These are phyloP conservation scores for Microcebus griseorufus DNA, from an alignment of 2,113 vertebrate genomes.

Conservation along the genomic window DNA sequence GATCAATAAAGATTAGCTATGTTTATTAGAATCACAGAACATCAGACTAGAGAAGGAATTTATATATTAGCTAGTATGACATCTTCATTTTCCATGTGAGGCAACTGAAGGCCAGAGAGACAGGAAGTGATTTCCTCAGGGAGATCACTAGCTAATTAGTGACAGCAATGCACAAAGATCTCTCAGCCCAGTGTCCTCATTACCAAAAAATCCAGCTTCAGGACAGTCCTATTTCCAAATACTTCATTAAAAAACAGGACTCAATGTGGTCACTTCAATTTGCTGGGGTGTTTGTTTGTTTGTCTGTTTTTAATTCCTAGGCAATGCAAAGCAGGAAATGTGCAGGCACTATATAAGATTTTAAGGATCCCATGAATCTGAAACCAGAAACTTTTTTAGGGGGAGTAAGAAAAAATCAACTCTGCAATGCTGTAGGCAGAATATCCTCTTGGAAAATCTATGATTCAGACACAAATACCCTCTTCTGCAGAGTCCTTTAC, in stretches of 20 bases:
- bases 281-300: not conserved
- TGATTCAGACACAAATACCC: not conserved
- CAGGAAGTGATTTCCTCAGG: not conserved
- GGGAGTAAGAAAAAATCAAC: not conserved
- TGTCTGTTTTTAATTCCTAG: not conserved
- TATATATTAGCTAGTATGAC: not conserved
- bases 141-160: not conserved
- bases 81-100: not conserved
- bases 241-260: not conserved
- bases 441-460: not conserved
- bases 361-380: not conserved
- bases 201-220: not conserved
- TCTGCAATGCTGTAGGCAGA: not conserved
- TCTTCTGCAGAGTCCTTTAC: not conserved
- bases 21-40: not conserved
- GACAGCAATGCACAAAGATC: not conserved
- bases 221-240: not conserved
- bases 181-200: not conserved
- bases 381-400: constrained; percentile 4
- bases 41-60: not conserved
- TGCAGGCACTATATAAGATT: not conserved
- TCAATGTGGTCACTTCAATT: not conserved
- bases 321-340: not conserved
- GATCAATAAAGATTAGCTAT: not conserved
- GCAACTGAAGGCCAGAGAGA: not conserved